Percentiles rank a stretch among this genome's conserved stretches.
Conservation (phyloP, 2,797 vertebrate species). For the Nyctibius grandis region DNA sequence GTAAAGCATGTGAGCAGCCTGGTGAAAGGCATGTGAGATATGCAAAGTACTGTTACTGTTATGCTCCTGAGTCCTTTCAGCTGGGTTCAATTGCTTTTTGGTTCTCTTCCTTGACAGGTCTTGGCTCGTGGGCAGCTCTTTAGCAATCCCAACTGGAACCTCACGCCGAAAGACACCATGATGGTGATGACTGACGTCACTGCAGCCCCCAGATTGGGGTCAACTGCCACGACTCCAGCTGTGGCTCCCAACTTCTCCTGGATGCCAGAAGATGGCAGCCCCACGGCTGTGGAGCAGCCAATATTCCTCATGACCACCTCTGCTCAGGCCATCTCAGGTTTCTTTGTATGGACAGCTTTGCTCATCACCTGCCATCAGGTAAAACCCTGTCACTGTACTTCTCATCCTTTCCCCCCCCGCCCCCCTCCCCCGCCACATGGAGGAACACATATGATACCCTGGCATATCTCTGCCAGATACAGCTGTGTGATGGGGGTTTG, state of each 20-base stretch:
- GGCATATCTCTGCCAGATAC: neutral
- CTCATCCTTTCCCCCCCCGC: neutral
- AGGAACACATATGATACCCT: neutral
- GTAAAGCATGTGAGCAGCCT: neutral
- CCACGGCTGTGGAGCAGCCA: constrained; percentile 82
- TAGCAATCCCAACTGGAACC: constrained; percentile 59
- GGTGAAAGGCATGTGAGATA: neutral
- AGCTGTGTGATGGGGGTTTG: neutral
- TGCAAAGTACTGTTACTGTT: neutral
- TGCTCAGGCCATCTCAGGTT: constrained; percentile 91
- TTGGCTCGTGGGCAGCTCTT: constrained; percentile 43
- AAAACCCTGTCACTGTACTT: neutral
- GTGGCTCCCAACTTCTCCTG: constrained; percentile 80
- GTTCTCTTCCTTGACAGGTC: constrained; percentile 59
- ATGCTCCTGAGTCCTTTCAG: neutral
- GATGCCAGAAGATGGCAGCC: constrained; percentile 80
- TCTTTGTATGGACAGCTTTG: constrained; percentile 96
- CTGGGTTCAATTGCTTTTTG: neutral
- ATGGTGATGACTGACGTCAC: constrained; percentile 72
- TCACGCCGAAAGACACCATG: constrained; percentile 59
- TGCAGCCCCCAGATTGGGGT: constrained; percentile 75
- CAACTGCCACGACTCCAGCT: constrained; percentile 70
- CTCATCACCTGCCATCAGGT: constrained; percentile 98
- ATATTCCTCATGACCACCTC: constrained; percentile 94
- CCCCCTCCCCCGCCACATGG: neutral